Base-by-base conservation (phyloP, 2,888 invertebrate species). In the Prenolepis imparis region DNA sequence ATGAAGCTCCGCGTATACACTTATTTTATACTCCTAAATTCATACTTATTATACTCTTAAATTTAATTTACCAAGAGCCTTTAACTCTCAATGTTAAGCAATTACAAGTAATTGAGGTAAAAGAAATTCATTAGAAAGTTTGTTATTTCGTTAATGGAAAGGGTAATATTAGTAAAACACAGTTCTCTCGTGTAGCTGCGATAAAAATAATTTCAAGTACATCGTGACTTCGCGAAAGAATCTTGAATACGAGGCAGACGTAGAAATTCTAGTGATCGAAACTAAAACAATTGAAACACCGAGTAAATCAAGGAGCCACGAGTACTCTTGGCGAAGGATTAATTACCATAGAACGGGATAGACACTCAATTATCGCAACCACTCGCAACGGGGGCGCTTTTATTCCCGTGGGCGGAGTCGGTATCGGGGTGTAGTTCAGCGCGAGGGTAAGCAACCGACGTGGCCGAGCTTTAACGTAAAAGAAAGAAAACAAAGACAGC, bases 321-420 rank as follows among this genome's bases (percentile, higher is more conserved):
- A 55, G 39, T 41, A 67, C 68, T 55, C 28, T 77, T 11, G n/a
- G 18, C 28, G n/a, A 48, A 28, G 68, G 21, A 89, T 86, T 87
- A 87, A 89, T 89, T 86, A 82, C 83, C 72, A 78, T 12, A 8
- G 28, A n/a, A 52, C 41, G 70, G 52, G 81, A 78, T 63, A 67
- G 39, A 72, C 48, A 84, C 75, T 88, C 81, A 87, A 88, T 88
- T 88, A 87, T 78, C 81, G 66, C 77, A 82, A 75, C 21, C 80
- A 81, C 63, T 70, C 82, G 82, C 32, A 70, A 78, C 73, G 57
- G 15, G 15, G 67, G 66, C 44, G 64, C 81, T 84, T 75, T 83
- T 74, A 61, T 59, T 64, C 78, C 66, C 48, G 68, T 39, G 24
- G 3, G 28, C 84, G 32, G 61, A 68, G 67, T 73, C 72, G 74